phyloP scores from a whole-genome alignment of 2,113 vertebrate species.

The Peromyscus leucopus region DNA sequence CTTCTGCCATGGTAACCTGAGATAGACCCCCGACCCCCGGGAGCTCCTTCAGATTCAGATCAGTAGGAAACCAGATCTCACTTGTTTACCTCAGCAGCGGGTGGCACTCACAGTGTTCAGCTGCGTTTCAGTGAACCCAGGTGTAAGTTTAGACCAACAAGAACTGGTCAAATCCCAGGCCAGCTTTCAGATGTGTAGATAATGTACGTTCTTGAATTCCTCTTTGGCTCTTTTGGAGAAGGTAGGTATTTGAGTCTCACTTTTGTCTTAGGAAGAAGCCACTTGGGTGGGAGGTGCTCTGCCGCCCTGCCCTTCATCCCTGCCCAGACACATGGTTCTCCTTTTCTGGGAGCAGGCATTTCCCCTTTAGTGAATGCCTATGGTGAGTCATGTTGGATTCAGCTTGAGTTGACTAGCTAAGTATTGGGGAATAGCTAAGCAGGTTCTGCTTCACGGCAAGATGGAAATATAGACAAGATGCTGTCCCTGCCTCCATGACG shows the following conservation, averaged over 20 bases:
- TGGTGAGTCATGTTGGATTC: neutral
- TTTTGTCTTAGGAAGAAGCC: neutral
- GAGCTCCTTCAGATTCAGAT: neutral
- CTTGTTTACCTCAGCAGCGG: neutral
- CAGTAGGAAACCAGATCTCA: neutral
- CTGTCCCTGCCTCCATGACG: fast-evolving
- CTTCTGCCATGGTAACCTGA: neutral
- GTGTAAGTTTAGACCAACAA: neutral
- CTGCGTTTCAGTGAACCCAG: neutral
- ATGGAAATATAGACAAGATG: neutral
- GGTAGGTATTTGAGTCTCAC: neutral
- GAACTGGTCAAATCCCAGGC: neutral
- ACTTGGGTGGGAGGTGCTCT: no score
- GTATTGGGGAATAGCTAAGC: neutral
- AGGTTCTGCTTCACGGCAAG: neutral
- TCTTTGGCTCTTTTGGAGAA: neutral
- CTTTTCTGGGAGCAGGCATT: fast-evolving
- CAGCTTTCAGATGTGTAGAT: neutral
- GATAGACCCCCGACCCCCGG: neutral
- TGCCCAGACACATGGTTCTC: neutral
- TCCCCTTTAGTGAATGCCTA: neutral
- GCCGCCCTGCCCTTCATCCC: no score
- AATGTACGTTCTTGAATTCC: neutral
- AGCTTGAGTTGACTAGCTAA: neutral
- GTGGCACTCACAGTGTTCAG: neutral